phyloP scores from a whole-genome alignment of 2,888 invertebrate species.

The Argynnis bischoffii region DNA sequence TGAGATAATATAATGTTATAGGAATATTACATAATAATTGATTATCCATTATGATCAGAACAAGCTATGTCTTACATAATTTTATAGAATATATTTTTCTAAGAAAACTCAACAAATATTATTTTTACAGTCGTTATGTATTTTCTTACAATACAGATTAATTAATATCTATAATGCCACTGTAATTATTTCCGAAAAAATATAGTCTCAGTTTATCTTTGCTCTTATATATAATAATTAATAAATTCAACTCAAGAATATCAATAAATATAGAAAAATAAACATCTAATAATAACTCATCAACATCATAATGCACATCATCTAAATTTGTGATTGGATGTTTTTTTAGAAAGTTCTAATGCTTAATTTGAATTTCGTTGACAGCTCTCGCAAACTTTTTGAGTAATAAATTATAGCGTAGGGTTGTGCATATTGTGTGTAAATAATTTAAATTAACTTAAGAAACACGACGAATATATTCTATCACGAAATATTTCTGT shows the following conservation, averaged over 20 bases:
- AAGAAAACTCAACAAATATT: background rate
- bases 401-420: conserved; percentile 10
- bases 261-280: too few relatives aligned
- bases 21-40: too few relatives aligned
- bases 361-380: conserved; percentile 17
- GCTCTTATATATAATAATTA: too few relatives aligned
- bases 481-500: conserved; percentile 13
- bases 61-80: background rate
- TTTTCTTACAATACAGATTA: background rate
- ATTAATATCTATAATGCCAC: too few relatives aligned
- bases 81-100: conserved; percentile 2
- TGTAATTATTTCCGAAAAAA: too few relatives aligned
- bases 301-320: too few relatives aligned
- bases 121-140: background rate
- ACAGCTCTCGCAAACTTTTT: conserved; percentile 18
- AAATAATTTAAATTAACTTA: conserved; percentile 23
- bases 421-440: conserved; percentile 22
- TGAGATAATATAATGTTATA: background rate
- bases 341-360: conserved; percentile 12
- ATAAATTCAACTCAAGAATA: too few relatives aligned
- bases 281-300: too few relatives aligned
- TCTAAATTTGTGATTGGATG: background rate
- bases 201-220: too few relatives aligned
- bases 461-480: conserved; percentile 8
- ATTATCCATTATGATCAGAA: background rate